Evolutionary conservation across 2,113 vertebrate genomes (phyloP).

Genomic region (Dipodomys stephensi): DNA sequence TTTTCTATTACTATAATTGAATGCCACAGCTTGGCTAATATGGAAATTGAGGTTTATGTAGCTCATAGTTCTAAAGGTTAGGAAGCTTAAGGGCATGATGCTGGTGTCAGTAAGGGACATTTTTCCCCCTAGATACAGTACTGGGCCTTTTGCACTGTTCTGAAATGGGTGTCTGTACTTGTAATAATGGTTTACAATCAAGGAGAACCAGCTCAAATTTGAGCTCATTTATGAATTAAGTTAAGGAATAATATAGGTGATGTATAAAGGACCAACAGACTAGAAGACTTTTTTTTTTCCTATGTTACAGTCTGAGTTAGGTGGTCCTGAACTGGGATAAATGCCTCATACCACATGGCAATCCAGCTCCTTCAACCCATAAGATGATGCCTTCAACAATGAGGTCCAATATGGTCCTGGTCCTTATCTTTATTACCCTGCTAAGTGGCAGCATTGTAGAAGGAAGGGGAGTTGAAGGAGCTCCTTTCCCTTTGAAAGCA

Average conservation of each 20-base stretch:
- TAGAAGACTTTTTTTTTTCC: background rate
- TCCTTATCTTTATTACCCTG: background rate
- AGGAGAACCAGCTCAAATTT: no score
- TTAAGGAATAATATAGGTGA: background rate
- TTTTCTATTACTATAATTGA: background rate
- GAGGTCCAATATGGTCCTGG: background rate
- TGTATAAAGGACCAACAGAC: background rate
- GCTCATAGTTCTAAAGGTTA: background rate
- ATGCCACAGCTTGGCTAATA: background rate
- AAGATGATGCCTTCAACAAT: background rate
- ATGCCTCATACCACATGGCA: accelerated
- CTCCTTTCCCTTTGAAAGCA: background rate
- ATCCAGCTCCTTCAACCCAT: background rate
- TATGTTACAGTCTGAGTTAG: background rate
- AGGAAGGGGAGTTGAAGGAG: background rate
- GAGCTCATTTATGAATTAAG: no score
- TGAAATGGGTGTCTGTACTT: no score
- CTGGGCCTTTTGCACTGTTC: no score
- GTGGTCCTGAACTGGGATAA: background rate
- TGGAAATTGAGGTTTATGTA: background rate
- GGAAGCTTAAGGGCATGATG: background rate
- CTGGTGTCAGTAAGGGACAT: background rate
- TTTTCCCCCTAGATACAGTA: no score
- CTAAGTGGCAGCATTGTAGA: background rate
- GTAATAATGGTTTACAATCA: no score